These are phyloP conservation scores for Synanthedon andrenaeformis DNA, from an alignment of 2,888 invertebrate species.

Conservation along the genomic window DNA sequence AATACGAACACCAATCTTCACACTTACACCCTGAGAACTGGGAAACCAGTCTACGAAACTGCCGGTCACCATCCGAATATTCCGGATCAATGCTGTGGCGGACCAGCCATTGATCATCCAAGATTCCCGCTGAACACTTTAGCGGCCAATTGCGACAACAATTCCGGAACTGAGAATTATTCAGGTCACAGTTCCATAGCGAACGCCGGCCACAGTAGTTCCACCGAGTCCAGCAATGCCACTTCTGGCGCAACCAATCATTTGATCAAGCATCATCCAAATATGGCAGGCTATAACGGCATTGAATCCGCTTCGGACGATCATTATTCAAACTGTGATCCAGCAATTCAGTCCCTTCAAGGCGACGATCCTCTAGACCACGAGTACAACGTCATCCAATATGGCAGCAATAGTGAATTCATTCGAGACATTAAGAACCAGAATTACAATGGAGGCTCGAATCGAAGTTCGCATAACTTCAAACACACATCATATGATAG, in stretches of 20 bases:
- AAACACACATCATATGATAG: conserved; percentile 67
- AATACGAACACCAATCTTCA: conserved; percentile 87
- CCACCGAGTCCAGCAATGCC: conserved; percentile 65
- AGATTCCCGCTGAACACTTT: conserved; percentile 67
- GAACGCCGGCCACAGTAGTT: conserved; percentile 65
- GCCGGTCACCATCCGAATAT: conserved; percentile 51
- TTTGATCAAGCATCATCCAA: conserved; percentile 62
- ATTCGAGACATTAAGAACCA: conserved; percentile 66
- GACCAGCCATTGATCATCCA: conserved; percentile 55
- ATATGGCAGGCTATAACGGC: conserved; percentile 54
- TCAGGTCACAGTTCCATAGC: conserved; percentile 73
- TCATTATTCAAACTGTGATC: conserved; percentile 66
- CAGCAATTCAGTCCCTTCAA: conserved; percentile 60
- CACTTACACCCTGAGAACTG: conserved; percentile 83
- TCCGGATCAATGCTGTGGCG: conserved; percentile 52
- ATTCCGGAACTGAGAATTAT: conserved; percentile 74
- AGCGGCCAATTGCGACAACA: conserved; percentile 70
- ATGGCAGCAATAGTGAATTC: conserved; percentile 62
- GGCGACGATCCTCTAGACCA: conserved; percentile 63
- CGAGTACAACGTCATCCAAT: conserved; percentile 67
- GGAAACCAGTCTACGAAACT: conserved; percentile 81
- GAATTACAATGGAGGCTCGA: conserved; percentile 65
- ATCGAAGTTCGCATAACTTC: conserved; percentile 63
- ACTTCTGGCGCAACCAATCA: conserved; percentile 64
- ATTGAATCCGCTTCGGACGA: conserved; percentile 65